Evolutionary conservation across 2,113 vertebrate species (phyloP), one percentile per base, ranked within the genome.

Genomic region (Holacanthus passer): DNA sequence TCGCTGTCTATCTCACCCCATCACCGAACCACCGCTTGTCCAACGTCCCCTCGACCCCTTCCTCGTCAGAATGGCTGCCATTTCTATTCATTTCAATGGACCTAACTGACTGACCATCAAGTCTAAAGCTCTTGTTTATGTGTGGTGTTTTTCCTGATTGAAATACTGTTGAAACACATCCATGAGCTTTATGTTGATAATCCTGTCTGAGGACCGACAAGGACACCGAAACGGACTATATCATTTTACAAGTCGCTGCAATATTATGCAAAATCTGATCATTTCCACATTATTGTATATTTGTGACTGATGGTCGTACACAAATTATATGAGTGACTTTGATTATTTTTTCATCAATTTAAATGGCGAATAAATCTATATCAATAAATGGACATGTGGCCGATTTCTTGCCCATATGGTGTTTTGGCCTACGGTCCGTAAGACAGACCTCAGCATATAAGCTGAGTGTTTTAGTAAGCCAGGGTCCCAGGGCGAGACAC

Each of bases 101-200:
- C 39, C 14, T 64, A 64, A 71, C 52, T 81, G 73, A 81, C 58
- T 59, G 29, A 32, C n/a, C n/a, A 24, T 32, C 48, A 39, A 39
- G 8, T 13, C 32, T 56, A 67, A 41, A 59, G 39, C 39, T 50
- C 50, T 41, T 32, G 32, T 39, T 59, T 39, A 65, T 2, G 48
- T 31, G 14, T 35, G 16, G 7, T 52, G 32, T 53, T 14, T 53
- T 37, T 60, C 7, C 10, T 59, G 3, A 52, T n/a, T 70, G 9
- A 39, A 70, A 70, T 31, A 39, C 24, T 9, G 43, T 37, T 55
- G 73, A 32, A 59, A 45, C 7, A 16, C n/a, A 24, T 48, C 29
- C 20, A 6, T 1, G 55, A 27, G 8, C n/a, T 39, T 69, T 5
- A 32, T 52, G 31, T 8, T 47, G 35, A 55, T 45, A 8, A 4